These are phyloP conservation scores for Heterocephalus glaber DNA, from an alignment of 2,113 vertebrate species.

Conservation along the genomic window DNA sequence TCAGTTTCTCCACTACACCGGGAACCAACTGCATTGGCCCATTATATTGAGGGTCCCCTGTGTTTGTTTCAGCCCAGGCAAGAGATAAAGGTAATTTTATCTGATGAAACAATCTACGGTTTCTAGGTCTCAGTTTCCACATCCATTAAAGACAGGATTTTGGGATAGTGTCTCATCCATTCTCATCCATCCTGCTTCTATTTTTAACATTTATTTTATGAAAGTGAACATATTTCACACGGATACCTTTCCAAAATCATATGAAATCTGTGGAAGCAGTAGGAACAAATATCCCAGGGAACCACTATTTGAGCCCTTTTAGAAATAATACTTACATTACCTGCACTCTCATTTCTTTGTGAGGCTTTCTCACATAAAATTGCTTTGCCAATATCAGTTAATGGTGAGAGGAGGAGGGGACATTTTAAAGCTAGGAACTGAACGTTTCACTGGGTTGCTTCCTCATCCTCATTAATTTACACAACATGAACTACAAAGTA, in stretches of 20 bases:
- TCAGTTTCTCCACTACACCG: not conserved
- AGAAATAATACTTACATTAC: not conserved
- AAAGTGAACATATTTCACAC: not conserved
- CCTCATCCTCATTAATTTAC: constrained; percentile 71
- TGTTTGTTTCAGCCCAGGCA: not conserved
- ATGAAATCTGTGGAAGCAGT: not conserved
- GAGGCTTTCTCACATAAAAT: constrained; percentile 32
- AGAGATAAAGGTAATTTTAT: not conserved
- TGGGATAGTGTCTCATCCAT: not conserved
- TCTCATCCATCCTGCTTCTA: not conserved
- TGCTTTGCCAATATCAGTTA: constrained; percentile 40
- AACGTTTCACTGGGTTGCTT: constrained; percentile 56
- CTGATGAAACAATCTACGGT: not conserved
- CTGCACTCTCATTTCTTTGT: not conserved
- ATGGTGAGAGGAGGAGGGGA: not conserved
- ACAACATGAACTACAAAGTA: constrained; percentile 34
- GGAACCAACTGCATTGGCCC: not conserved
- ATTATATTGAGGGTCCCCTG: not conserved
- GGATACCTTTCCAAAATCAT: not conserved
- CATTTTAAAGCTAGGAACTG: constrained; percentile 47
- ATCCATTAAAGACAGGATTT: not conserved
- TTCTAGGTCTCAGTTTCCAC: not conserved
- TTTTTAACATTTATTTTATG: not conserved
- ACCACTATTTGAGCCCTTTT: not conserved
- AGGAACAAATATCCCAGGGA: not conserved